A percentile compares a stretch with the other conserved stretches of the same genome.
Evolutionary conservation across 2,113 vertebrate genomes (phyloP).

Genomic region (Rhynchomys soricoides): DNA sequence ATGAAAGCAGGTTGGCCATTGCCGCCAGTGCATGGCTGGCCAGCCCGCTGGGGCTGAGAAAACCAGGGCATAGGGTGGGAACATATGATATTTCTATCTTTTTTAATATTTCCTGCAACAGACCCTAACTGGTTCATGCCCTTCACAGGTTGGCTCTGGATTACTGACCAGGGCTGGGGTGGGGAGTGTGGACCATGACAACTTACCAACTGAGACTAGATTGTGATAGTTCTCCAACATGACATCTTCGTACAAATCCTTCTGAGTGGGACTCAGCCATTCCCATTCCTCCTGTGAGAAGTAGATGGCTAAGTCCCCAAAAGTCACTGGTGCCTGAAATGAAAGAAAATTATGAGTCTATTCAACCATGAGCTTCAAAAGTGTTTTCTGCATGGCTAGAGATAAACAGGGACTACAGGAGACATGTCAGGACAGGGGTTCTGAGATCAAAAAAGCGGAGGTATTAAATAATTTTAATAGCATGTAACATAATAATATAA

Average conservation of each 20-base stretch:
- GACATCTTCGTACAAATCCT: slow-evolving; percentile 61
- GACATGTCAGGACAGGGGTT: rapidly evolving
- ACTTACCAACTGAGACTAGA: slow-evolving; percentile 61
- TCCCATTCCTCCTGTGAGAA: slow-evolving; percentile 77
- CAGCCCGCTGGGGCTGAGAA: no score
- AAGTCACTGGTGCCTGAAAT: slow-evolving; percentile 64
- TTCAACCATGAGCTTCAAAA: neutral
- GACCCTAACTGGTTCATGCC: neutral
- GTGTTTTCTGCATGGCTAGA: rapidly evolving
- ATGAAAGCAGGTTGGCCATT: no score
- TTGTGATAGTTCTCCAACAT: slow-evolving; percentile 75
- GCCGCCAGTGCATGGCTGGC: no score
- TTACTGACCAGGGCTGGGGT: no score
- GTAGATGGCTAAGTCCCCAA: slow-evolving; percentile 72
- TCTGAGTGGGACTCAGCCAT: slow-evolving; percentile 64
- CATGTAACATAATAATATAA: neutral
- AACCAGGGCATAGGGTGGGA: no score
- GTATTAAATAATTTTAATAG: neutral
- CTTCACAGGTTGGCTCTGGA: neutral
- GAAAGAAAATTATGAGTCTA: neutral
- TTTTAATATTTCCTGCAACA: no score
- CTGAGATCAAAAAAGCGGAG: neutral
- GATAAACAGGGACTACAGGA: rapidly evolving
- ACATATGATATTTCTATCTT: no score
- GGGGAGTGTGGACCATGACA: neutral